phyloP scores from a whole-genome alignment of 2,797 vertebrate species.

The Lagorchestes hirsutus region DNA sequence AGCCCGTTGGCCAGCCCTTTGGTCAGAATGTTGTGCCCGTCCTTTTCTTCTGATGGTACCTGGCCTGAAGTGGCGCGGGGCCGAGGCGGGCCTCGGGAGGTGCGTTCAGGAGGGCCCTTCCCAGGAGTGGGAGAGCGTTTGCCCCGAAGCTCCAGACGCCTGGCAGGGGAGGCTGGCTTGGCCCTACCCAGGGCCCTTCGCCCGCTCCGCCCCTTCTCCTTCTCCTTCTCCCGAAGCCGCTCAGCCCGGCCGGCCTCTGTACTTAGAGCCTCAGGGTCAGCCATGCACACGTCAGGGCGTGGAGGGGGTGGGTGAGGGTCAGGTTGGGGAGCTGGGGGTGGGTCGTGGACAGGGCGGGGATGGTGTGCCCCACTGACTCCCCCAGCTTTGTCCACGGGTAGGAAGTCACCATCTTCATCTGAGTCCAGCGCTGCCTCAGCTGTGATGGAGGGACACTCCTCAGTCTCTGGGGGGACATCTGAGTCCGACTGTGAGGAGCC shows the following conservation, averaged over 20 bases:
- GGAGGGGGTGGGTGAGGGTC: slow-evolving; percentile 93
- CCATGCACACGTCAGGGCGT: slow-evolving; percentile 98
- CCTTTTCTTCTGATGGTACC: slow-evolving; percentile 89
- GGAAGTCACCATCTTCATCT: slow-evolving; percentile 96
- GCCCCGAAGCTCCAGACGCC: slow-evolving; percentile 90
- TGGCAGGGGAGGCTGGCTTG: slow-evolving; percentile 93
- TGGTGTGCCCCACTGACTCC: slow-evolving; percentile 79
- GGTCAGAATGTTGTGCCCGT: slow-evolving; percentile 89
- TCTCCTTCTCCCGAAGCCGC: slow-evolving; percentile 92
- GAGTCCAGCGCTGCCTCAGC: slow-evolving; percentile 95
- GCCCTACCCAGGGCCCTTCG: slow-evolving; percentile 91
- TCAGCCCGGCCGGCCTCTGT: slow-evolving; percentile 89
- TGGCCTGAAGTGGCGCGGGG: slow-evolving; percentile 88
- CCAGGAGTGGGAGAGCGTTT: slow-evolving; percentile 93
- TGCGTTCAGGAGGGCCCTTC: slow-evolving; percentile 89
- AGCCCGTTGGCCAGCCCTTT: slow-evolving; percentile 91
- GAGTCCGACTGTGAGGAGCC: slow-evolving; percentile 97
- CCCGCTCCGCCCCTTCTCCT: slow-evolving; percentile 90
- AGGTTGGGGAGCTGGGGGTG: slow-evolving; percentile 90
- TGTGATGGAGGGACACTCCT: slow-evolving; percentile 94
- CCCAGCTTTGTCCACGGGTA: slow-evolving; percentile 95
- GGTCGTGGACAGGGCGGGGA: slow-evolving; percentile 90
- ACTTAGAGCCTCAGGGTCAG: slow-evolving; percentile 94
- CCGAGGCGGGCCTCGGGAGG: slow-evolving; percentile 89
- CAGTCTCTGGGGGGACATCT: slow-evolving; percentile 93